phyloP scores from a whole-genome alignment of 2,113 vertebrate genomes.

The Porphyrio hochstetteri region DNA sequence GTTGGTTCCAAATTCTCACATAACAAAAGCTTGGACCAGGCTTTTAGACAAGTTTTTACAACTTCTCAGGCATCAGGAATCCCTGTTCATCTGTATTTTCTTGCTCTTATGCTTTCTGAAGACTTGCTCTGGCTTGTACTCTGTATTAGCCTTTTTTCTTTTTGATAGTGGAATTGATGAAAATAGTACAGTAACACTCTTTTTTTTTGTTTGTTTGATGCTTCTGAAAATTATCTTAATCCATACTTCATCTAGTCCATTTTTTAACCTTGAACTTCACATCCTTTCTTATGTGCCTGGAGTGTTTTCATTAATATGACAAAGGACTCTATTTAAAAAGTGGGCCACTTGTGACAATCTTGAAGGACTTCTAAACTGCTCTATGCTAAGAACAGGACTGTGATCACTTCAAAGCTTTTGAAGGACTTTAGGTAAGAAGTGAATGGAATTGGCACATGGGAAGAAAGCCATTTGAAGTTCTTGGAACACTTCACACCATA shows the following conservation, averaged over 20 bases:
- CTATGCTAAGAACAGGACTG: constrained; percentile 9
- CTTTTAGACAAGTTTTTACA: not conserved
- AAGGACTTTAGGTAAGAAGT: constrained; percentile 42
- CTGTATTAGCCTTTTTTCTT: not conserved
- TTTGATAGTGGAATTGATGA: not conserved
- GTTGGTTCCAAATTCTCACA: not conserved
- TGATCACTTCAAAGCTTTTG: constrained; percentile 59
- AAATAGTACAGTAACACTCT: not conserved
- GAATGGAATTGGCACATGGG: constrained; percentile 10
- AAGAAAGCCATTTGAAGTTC: constrained; percentile 27
- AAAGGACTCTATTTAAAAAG: not conserved
- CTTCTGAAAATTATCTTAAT: not conserved
- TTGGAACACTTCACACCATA: constrained; percentile 30
- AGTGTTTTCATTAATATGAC: not conserved
- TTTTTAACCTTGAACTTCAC: not conserved
- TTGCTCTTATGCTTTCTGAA: not conserved
- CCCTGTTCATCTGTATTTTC: not conserved
- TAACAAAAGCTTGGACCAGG: not conserved
- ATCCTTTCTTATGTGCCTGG: not conserved
- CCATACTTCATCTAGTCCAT: not conserved
- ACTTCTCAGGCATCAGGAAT: not conserved
- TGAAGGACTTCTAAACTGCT: constrained; percentile 50
- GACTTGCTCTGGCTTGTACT: not conserved
- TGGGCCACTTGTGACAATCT: not conserved
- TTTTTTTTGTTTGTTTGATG: not conserved